Conservation (phyloP, 2,113 vertebrate species). For the Calidris pugnax region DNA sequence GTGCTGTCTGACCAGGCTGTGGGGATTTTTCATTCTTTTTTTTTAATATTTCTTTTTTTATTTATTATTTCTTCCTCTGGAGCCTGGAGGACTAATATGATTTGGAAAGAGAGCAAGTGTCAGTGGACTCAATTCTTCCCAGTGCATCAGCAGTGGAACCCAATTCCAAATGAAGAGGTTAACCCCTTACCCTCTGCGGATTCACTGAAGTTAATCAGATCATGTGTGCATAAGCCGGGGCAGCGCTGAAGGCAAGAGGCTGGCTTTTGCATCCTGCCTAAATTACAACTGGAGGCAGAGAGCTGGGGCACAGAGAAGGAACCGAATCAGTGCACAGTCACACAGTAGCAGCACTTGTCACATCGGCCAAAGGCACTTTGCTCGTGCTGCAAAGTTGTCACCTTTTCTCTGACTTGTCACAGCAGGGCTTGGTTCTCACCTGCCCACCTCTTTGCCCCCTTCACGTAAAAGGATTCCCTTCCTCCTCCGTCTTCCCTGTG, state of each 20-base stretch:
- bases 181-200: conserved; percentile 28
- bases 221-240: neutral
- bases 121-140: conserved; percentile 23
- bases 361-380: neutral
- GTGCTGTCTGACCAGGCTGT: neutral
- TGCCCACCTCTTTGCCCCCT: neutral
- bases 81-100: conserved; percentile 6
- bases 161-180: conserved; percentile 3
- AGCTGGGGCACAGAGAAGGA: neutral
- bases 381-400: neutral
- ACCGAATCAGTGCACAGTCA: neutral
- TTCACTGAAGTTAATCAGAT: conserved; percentile 2
- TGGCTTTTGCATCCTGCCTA: neutral
- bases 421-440: neutral
- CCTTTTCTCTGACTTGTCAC: neutral
- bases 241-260: neutral
- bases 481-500: neutral
- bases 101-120: conserved; percentile 44
- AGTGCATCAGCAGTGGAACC: neutral
- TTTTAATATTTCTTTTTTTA: too few species aligned
- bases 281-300: neutral
- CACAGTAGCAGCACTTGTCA: neutral
- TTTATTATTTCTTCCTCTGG: neutral
- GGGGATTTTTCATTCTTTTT: neutral
- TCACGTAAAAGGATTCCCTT: neutral